Conservation (phyloP, 2,113 vertebrate species). For the Cettia cetti region DNA sequence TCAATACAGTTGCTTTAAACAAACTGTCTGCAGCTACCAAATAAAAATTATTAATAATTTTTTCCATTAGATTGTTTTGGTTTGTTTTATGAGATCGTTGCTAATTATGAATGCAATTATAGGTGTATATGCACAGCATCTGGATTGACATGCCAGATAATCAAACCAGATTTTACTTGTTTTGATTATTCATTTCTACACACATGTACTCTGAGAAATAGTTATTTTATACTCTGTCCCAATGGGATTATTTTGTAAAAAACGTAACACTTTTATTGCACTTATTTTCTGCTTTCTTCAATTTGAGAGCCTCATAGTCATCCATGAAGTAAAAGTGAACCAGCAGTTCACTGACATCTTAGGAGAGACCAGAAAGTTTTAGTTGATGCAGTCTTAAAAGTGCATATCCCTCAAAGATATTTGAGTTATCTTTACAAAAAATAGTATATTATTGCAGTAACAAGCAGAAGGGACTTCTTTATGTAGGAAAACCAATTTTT, state of each 20-base stretch:
- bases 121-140: neutral
- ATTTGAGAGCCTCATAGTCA: neutral
- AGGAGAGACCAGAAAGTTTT: neutral
- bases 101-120: neutral
- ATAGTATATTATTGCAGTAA: neutral
- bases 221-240: neutral
- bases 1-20: neutral
- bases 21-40: neutral
- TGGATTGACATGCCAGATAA: neutral
- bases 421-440: neutral
- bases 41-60: neutral
- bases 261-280: neutral
- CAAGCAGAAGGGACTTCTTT: neutral
- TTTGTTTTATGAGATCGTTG: neutral
- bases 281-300: neutral
- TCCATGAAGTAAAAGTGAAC: neutral
- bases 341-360: neutral
- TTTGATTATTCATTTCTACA: neutral
- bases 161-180: neutral
- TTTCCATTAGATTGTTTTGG: neutral
- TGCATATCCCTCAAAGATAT: neutral
- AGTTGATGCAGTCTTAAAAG: neutral
- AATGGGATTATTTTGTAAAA: neutral
- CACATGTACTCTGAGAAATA: neutral
- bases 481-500: neutral